Percentiles rank a stretch among this genome's conserved stretches.
These are phyloP conservation scores for Agrilus mali DNA, from an alignment of 2,888 invertebrate genomes.

Conservation along the genomic window DNA sequence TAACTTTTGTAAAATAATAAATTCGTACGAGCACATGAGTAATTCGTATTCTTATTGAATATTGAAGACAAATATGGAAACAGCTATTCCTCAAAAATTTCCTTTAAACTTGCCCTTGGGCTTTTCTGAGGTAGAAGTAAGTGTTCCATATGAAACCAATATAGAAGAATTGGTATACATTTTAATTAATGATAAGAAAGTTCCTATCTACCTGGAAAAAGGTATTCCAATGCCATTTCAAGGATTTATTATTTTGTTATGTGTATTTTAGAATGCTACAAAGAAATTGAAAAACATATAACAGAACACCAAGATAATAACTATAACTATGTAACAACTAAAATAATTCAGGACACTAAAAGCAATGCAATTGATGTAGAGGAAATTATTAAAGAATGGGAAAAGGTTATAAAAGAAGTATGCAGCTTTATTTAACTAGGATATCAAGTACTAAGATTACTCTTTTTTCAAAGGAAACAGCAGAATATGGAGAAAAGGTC, in stretches of 20 bases:
- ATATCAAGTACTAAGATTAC: constrained; percentile 1
- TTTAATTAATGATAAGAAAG: constrained; percentile 51
- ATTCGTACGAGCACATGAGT: no score
- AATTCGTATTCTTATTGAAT: no score
- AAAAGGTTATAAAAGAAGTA: constrained; percentile 59
- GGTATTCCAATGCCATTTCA: constrained; percentile 36
- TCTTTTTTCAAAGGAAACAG: constrained; percentile 48
- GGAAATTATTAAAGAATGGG: constrained; percentile 65
- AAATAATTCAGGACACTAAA: constrained; percentile 46
- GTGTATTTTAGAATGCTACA: no score
- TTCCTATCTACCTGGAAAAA: constrained; percentile 56
- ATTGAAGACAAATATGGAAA: no score
- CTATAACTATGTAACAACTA: constrained; percentile 33
- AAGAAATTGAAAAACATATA: constrained; percentile 55
- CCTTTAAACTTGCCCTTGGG: no score
- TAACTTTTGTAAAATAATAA: no score
- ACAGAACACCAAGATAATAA: constrained; percentile 53
- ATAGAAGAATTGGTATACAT: constrained; percentile 52
- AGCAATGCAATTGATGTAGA: constrained; percentile 57
- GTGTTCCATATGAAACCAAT: no score
- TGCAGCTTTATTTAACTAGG: constrained; percentile 10
- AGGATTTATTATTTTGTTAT: no score
- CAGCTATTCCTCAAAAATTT: no score
- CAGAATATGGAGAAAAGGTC: constrained; percentile 70
- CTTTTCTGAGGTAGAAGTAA: no score